phyloP scores from a whole-genome alignment of 2,113 vertebrate genomes.

The Spheniscus mendiculus region DNA sequence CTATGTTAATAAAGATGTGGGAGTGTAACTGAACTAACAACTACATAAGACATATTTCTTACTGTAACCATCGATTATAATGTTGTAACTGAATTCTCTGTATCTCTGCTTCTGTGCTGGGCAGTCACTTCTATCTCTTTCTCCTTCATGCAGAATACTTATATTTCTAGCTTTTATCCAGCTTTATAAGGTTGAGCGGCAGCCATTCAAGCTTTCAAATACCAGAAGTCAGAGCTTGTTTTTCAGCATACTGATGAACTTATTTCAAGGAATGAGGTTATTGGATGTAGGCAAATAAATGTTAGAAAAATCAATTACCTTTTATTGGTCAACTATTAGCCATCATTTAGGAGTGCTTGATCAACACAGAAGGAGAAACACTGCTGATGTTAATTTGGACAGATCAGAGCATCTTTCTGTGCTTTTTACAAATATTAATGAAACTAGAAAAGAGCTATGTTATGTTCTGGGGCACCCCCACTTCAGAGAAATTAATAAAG shows the following conservation, averaged over 20 bases:
- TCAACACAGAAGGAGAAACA: slow-evolving; percentile 3
- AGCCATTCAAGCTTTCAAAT: background rate
- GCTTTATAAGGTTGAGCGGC: background rate
- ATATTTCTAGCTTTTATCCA: background rate
- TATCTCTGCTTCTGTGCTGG: background rate
- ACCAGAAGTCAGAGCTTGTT: background rate
- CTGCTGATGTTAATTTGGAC: background rate
- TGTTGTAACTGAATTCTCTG: background rate
- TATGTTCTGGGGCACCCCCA: background rate
- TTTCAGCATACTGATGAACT: slow-evolving; percentile 26
- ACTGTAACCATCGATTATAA: background rate
- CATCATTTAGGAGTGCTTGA: background rate
- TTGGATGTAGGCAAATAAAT: slow-evolving; percentile 52
- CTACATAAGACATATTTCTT: background rate
- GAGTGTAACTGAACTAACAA: background rate
- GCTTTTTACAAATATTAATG: background rate
- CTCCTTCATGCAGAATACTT: background rate
- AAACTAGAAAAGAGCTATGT: background rate
- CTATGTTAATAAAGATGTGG: background rate
- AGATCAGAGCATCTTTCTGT: background rate
- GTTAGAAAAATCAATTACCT: slow-evolving; percentile 60
- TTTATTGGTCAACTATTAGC: slow-evolving; percentile 41
- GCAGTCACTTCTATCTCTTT: background rate
- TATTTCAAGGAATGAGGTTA: slow-evolving; percentile 19
- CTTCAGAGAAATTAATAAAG: background rate